Conservation (phyloP, 2,888 invertebrate species). For the Thera britannica region DNA sequence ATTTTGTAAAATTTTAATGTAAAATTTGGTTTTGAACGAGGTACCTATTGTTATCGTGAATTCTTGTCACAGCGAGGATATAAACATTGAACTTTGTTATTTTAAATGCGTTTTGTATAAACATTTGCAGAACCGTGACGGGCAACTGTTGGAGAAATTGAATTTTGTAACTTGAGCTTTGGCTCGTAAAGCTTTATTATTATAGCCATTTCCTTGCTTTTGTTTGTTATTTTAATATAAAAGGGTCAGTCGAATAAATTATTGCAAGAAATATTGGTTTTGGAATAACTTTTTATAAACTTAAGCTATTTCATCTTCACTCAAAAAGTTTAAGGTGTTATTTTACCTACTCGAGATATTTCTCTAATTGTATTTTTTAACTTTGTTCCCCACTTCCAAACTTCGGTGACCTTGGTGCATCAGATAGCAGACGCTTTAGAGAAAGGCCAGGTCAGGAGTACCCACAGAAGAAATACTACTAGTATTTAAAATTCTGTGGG, state of each 20-base stretch:
- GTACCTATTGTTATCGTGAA: slow-evolving; percentile 35
- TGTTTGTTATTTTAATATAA: slow-evolving; percentile 49
- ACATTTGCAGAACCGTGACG: slow-evolving; percentile 52
- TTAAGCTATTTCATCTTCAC: background rate
- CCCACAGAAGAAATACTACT: too few species aligned
- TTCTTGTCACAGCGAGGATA: slow-evolving; percentile 50
- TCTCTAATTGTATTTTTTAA: too few species aligned
- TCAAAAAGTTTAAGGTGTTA: too few species aligned
- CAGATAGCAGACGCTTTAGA: too few species aligned
- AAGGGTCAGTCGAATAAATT: slow-evolving; percentile 39
- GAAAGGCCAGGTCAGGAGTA: too few species aligned
- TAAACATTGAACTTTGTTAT: slow-evolving; percentile 60
- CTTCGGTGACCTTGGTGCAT: too few species aligned
- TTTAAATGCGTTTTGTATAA: slow-evolving; percentile 61
- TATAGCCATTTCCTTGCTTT: slow-evolving; percentile 58
- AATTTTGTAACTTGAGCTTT: slow-evolving; percentile 66
- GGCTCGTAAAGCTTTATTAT: slow-evolving; percentile 55
- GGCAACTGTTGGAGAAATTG: slow-evolving; percentile 63
- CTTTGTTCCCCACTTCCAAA: too few species aligned
- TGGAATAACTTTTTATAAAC: slow-evolving; percentile 7
- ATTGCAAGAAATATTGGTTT: slow-evolving; percentile 15
- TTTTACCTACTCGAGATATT: too few species aligned
- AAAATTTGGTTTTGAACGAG: slow-evolving; percentile 20
- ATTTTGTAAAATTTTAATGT: background rate
- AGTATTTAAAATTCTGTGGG: too few species aligned